Evolutionary conservation across 2,797 vertebrate genomes (phyloP), one percentile per base, ranked within the genome.

Genomic region (Enteromius mattozi): DNA sequence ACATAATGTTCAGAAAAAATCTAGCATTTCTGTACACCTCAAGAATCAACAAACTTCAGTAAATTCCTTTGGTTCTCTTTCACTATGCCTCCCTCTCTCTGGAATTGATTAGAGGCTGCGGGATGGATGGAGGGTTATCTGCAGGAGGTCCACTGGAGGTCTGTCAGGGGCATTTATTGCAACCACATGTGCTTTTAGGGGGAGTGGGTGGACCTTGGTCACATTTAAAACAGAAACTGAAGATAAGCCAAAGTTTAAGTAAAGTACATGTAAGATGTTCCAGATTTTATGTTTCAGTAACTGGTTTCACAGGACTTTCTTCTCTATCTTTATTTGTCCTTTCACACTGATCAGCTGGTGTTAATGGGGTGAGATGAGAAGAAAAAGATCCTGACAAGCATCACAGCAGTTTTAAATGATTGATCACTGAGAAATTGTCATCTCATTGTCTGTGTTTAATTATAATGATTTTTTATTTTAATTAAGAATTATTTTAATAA

Each of bases 111-210:
- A 91, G 88, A 63, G 63, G 81, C 88, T 82, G 88, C 86, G 16
- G 59, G 71, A 49, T 13, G 63, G 61, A 68, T 69, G 47, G 21
- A 54, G 72, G 49, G 76, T 82, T 69, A 69, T 59, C 92, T 90
- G 88, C 85, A 89, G 91, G 91, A 91, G 90, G 87, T 87, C 90
- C 87, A 86, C 88, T 87, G 87, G 89, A 80, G 82, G 85, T 85
- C 88, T 86, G 75, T 80, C 30, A 54, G 40, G 63, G 75, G 66
- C 61, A 65, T 81, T 93, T 91, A 94, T 94, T 92, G 83, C 84
- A 94, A 91, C 88, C 94, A 94, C 66, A 86, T 95, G 93, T 93
- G 92, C 91, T 92, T 92, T 85, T 88, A 86, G 88, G 88, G 78
- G 79, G 69, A 65, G 17, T 19, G 65, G 40, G 10, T 27, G 54